Base-by-base conservation (phyloP, 2,797 vertebrate genomes). In the Simalia tracyae region DNA sequence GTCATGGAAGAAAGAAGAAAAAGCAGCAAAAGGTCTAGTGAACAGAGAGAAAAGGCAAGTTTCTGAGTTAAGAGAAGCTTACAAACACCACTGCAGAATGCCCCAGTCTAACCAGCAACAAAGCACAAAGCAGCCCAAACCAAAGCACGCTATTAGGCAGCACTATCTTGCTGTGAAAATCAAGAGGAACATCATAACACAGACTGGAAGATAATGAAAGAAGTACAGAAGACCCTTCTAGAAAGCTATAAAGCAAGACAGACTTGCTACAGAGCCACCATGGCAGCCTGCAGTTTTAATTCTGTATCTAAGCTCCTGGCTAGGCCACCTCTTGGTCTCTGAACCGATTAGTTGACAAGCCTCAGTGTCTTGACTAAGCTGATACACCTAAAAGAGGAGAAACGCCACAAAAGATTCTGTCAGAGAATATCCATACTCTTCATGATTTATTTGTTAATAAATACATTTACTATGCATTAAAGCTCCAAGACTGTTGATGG, bases 21-120 rank as follows among this genome's bases (percentile, higher is more conserved):
- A 92, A 92, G 88, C 90, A 91, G 92, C 66, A 93, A 90, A 81
- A 95, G 87, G 87, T 91, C 95, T 66, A 93, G 95, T 88, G 89
- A 92, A 92, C 72, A 95, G 84, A 96, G 91, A 97, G 96, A 94
- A 86, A 96, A 94, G 92, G 95, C 94, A 96, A 64, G 94, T 96
- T 91, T 95, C 94, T 3, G 93, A 93, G 81, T 93, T 81, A 93
- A 87, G 94, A 95, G 92, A 63, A 93, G 87, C 24, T 84, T 94
- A 92, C 89, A 1, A 86, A 89, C 54, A 95, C 90, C 94, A 94
- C 94, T 94, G 94, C 96, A 95, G 95, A 93, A 92, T 87, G 91
- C 90, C 86, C 54, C 68, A 95, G 92, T 93, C 91, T 94, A 91
- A 95, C 93, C 93, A 96, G 96, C 96, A 95, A 94, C 93, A 94